Evolutionary conservation across 2,797 vertebrate genomes (phyloP), one percentile per base, ranked within the genome.

Genomic region (Acomys russatus): DNA sequence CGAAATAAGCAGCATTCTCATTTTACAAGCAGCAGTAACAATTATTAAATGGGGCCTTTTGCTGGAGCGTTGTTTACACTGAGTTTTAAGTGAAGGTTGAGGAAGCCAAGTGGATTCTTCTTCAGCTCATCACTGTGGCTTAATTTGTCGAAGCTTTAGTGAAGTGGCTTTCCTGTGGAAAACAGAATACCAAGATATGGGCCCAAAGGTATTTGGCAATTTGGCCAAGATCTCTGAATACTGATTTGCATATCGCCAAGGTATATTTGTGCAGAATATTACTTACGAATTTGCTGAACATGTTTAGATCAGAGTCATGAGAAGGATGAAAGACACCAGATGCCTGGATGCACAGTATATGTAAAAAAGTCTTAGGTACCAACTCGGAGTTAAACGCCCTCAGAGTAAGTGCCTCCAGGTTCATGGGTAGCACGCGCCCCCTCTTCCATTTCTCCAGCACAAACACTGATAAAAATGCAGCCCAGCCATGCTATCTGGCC

Each of bases 1-100:
- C 87, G 92, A 94, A 88, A 89, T 96, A 94, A 97, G 92, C 79
- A 90, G 18, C 44, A 49, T 93, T 96, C 63, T 97, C 63, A 82
- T 80, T 85, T 94, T 93, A 92, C n/a, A 94, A 95, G 95, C 84
- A 93, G 59, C 90, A 90, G 78, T 95, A 94, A 80, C 61, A 84
- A 79, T 83, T 63, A 92, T 93, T 94, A 94, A 73, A 95, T 88
- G 25, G n/a, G 91, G 23, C 84, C 90, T 89, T 94, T 95, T 76
- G 92, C 93, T 80, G 70, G 20, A 92, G 35, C n/a, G 23, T 59
- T 78, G 25, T 94, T 92, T 84, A 61, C 14, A 87, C 63, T 84
- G 87, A 92, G 95, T 96, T 92, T 95, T 96, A 95, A 91, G n/a
- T 74, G 56, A 44, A 54, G 11, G 18, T 83, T 73, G 35, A 89